Evolutionary conservation across 1,140 invertebrate species (phyloP), one percentile per base, ranked within the genome.

Genomic region (Heliconius eleuchia): DNA sequence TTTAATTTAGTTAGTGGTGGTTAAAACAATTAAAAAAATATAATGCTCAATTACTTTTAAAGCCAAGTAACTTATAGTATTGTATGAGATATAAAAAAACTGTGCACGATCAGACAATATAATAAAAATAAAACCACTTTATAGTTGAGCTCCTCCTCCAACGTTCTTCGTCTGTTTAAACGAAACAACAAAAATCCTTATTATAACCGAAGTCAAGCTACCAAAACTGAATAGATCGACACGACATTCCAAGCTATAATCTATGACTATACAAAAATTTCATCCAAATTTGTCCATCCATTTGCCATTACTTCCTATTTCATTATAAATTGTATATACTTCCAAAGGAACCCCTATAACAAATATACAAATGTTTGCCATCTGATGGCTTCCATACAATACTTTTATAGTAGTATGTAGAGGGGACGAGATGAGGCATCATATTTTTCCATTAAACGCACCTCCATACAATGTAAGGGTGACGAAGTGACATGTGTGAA

Each of bases 401-500:
- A 77, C 76, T 34, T 73, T 78, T 73, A 1, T 46, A 46, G 4
- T 16, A 46, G 1, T 30, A 27, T n/a, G 39, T 27, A 34, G 30
- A 80, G 52, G 79, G 71, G 74, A 37, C 74, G 50, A 57, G 73
- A 79, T 73, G 72, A 80, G 19, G 60, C 80, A 77, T 81, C 72
- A 81, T 60, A 78, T 81, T 57, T 57, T 74, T 60, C 23, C 30
- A 75, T 78, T 71, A 72, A n/a, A 52, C 50, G 23, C 11, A 66
- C n/a, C 9, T 46, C 6, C 55, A 57, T 23, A 57, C 55, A 66
- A 30, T 66, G 27, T 30, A 3, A 74, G 73, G 60, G 76, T 73
- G 74, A 77, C 55, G 70, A 80, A 66, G 57, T 66, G 60, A 78
- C 80, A 81, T 80, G 78, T 80, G 80, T 80, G 80, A 84, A 77